These are phyloP conservation scores for Clitarchus hookeri DNA, from an alignment of 2,888 invertebrate species.

Conservation along the genomic window DNA sequence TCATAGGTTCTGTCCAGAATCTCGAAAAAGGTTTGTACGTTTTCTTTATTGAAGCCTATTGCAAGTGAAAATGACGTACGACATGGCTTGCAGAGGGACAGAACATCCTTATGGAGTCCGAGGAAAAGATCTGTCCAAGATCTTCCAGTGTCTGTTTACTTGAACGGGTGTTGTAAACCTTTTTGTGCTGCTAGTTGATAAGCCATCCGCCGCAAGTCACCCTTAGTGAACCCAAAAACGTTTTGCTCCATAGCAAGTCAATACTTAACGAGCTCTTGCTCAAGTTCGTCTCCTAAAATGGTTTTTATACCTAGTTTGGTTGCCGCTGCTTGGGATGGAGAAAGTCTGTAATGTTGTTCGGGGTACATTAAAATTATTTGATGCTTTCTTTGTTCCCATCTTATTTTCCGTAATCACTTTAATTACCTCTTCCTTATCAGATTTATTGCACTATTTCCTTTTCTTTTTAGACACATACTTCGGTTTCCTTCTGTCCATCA, in stretches of 20 bases:
- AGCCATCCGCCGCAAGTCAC: background rate
- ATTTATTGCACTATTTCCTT: background rate
- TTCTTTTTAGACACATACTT: too few species aligned
- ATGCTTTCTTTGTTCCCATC: too few species aligned
- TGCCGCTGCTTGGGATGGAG: background rate
- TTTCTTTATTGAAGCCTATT: too few species aligned
- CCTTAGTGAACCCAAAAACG: background rate
- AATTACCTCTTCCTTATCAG: background rate
- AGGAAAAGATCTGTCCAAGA: background rate
- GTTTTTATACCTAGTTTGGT: conserved; percentile 17
- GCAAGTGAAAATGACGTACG: conserved; percentile 20
- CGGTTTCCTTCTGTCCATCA: too few species aligned
- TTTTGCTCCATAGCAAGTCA: background rate
- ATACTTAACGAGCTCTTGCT: background rate
- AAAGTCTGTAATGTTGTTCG: background rate
- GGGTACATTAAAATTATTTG: background rate
- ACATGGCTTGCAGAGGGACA: background rate
- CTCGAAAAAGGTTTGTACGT: background rate
- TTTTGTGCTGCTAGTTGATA: background rate
- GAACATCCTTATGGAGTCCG: background rate
- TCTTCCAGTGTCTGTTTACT: background rate
- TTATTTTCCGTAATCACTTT: too few species aligned
- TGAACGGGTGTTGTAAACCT: background rate
- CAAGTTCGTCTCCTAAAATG: background rate
- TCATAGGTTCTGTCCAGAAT: conserved; percentile 16